Evolutionary conservation across 2,888 invertebrate genomes (phyloP).

Genomic region (Agriotes lineatus): DNA sequence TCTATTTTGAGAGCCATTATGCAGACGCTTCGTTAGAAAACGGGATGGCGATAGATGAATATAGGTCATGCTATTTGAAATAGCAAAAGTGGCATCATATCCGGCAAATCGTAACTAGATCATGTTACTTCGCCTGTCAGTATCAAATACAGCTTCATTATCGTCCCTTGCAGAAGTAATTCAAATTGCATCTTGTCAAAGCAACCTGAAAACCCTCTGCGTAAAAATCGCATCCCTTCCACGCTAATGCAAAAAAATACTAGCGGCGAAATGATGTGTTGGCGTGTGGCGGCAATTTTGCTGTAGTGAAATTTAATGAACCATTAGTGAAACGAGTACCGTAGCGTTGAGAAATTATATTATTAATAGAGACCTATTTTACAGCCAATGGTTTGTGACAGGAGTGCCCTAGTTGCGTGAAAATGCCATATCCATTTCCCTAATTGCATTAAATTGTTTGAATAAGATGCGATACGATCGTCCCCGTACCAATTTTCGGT

Average conservation of each 20-base stretch:
- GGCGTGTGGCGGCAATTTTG: background rate
- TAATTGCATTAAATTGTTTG: conserved; percentile 21
- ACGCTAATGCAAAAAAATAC: background rate
- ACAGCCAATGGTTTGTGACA: conserved; percentile 14
- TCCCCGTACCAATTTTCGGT: conserved; percentile 3
- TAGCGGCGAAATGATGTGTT: background rate
- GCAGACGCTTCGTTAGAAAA: too few species aligned
- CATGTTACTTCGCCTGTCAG: too few species aligned
- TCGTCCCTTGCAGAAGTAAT: too few species aligned
- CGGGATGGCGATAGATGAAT: too few species aligned
- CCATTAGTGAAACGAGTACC: conserved; percentile 27
- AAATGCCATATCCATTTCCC: conserved; percentile 28
- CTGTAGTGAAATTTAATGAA: conserved; percentile 25
- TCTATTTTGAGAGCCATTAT: too few species aligned
- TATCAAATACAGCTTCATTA: too few species aligned
- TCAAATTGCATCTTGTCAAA: too few species aligned
- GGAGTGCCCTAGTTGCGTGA: conserved; percentile 31
- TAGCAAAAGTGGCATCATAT: too few species aligned
- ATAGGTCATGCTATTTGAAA: too few species aligned
- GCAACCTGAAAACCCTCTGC: background rate
- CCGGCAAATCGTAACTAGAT: too few species aligned
- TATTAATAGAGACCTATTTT: conserved; percentile 25
- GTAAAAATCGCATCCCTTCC: background rate
- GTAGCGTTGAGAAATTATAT: conserved; percentile 19
- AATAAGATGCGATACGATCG: conserved; percentile 17